Percentiles rank a stretch among this genome's conserved stretches.
phyloP scores from a whole-genome alignment of 2,113 vertebrate species.

The Istiophorus platypterus region DNA sequence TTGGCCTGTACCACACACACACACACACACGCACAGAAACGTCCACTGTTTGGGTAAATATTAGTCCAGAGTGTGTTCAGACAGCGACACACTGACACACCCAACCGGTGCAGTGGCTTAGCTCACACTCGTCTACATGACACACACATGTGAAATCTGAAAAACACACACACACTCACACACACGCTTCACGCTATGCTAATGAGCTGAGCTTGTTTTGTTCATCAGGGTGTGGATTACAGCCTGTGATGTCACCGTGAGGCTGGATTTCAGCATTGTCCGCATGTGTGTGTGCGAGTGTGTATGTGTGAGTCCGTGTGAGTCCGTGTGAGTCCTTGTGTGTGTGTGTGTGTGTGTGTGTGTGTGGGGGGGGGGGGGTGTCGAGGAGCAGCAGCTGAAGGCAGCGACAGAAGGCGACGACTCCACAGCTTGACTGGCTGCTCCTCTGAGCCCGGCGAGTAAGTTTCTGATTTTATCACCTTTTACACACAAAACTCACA shows the following conservation, averaged over 20 bases:
- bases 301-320: conserved; percentile 2
- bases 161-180: conserved; percentile 3
- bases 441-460: conserved; percentile 58
- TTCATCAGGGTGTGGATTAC: conserved; percentile 40
- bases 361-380: conserved; percentile 16
- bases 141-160: not conserved
- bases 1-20: not conserved
- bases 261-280: conserved; percentile 33
- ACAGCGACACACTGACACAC: not conserved
- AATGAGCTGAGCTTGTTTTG: conserved; percentile 51
- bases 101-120: not conserved
- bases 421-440: conserved; percentile 55
- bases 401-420: conserved; percentile 52
- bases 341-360: conserved; percentile 16
- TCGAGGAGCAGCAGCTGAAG: conserved; percentile 35
- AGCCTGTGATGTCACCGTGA: conserved; percentile 50
- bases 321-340: conserved; percentile 5
- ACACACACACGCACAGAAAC: not conserved
- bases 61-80: too few relatives aligned
- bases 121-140: not conserved
- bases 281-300: not conserved
- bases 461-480: conserved; percentile 34
- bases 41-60: not conserved
- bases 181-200: conserved; percentile 19
- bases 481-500: not conserved